phyloP scores from a whole-genome alignment of 2,113 vertebrate species.

The Tychaedon coryphoeus region DNA sequence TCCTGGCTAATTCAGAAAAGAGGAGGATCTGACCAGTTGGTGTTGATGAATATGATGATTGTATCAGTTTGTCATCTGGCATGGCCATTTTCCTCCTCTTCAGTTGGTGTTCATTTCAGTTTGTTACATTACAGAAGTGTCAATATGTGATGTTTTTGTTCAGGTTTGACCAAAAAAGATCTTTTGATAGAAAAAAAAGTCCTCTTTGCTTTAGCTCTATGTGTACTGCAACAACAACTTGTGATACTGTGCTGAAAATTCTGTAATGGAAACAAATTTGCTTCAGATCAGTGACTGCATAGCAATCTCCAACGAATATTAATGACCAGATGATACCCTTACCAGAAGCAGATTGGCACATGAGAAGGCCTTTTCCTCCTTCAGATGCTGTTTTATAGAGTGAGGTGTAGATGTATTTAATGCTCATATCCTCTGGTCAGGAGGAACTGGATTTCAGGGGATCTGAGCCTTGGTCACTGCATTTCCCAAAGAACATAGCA shows the following conservation, averaged over 20 bases:
- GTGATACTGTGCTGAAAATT: conserved; percentile 28
- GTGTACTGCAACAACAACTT: not conserved
- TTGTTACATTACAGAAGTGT: not conserved
- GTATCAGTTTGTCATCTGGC: not conserved
- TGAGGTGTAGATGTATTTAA: not conserved
- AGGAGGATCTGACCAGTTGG: not conserved
- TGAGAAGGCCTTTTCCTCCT: conserved; percentile 20
- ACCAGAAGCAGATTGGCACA: not conserved
- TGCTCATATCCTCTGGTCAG: not conserved
- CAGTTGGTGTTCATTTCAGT: not conserved
- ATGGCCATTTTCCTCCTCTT: not conserved
- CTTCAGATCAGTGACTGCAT: conserved; percentile 8
- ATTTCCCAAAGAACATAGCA: not conserved
- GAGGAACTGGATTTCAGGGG: not conserved
- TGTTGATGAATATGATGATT: conserved; percentile 24
- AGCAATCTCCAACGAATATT: conserved; percentile 21
- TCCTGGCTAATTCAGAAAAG: not conserved
- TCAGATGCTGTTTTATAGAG: not conserved
- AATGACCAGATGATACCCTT: conserved; percentile 45
- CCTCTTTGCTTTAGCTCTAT: not conserved
- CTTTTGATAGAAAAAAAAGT: not conserved
- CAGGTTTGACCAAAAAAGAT: not conserved
- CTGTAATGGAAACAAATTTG: conserved; percentile 13
- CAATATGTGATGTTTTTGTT: not conserved
- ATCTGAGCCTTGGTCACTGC: not conserved